Percentiles rank a stretch among this genome's conserved stretches.
These are phyloP conservation scores for Dasyprocta punctata DNA, from an alignment of 2,113 vertebrate genomes.

Conservation along the genomic window DNA sequence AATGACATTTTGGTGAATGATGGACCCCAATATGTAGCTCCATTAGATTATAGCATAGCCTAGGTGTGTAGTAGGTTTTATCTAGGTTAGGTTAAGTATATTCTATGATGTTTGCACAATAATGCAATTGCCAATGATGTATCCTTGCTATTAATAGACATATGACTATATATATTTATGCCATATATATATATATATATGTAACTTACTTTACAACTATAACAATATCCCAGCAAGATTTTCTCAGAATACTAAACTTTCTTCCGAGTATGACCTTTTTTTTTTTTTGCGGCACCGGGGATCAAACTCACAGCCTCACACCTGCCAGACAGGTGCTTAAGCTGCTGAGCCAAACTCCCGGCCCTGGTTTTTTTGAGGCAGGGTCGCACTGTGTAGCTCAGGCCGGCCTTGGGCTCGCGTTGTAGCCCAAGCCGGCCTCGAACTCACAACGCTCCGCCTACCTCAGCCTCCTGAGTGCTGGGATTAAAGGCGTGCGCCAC, in stretches of 20 bases:
- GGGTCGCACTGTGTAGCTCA: too few species aligned
- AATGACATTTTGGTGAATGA: neutral
- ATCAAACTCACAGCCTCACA: too few species aligned
- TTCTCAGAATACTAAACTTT: slow-evolving; percentile 16
- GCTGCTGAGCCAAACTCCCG: too few species aligned
- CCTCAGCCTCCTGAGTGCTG: too few species aligned
- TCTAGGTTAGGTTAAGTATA: neutral
- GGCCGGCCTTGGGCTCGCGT: too few species aligned
- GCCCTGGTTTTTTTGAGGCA: too few species aligned
- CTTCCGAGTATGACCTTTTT: slow-evolving; percentile 39
- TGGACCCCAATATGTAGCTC: neutral
- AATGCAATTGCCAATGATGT: neutral
- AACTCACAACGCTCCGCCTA: too few species aligned
- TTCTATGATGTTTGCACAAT: neutral
- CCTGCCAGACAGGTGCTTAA: too few species aligned
- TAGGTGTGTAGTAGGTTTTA: neutral
- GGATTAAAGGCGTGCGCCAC: too few species aligned
- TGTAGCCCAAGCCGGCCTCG: too few species aligned
- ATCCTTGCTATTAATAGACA: neutral
- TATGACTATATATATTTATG: neutral
- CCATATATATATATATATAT: slow-evolving; percentile 10
- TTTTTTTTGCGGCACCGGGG: too few species aligned
- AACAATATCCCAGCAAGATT: neutral
- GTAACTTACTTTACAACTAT: neutral
- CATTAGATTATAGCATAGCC: neutral